Evolutionary conservation across 2,797 vertebrate species (phyloP).

Genomic region (Scolopax rusticola): DNA sequence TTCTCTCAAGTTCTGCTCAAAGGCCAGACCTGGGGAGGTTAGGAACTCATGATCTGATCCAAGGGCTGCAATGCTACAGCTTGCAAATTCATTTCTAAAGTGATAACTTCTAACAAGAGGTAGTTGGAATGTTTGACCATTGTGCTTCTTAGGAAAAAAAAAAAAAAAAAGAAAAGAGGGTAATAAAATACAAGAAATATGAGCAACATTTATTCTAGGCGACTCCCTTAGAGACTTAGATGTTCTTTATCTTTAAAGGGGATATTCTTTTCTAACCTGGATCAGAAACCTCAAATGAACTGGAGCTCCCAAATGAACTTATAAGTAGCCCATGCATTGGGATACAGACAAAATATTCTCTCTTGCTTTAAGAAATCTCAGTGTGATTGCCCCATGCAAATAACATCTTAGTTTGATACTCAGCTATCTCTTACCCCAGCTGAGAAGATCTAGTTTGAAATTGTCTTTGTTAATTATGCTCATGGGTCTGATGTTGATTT

Average conservation of each 20-base stretch:
- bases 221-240: conserved; percentile 29
- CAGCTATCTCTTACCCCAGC: background rate
- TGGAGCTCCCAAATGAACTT: background rate
- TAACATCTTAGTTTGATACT: background rate
- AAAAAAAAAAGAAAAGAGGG: background rate
- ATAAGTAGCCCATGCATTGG: background rate
- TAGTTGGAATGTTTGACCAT: conserved; percentile 56
- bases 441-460: background rate
- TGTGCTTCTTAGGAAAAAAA: background rate
- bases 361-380: background rate
- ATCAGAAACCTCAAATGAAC: background rate
- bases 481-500: background rate
- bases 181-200: conserved; percentile 40
- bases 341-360: conserved; percentile 12
- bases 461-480: background rate
- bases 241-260: conserved; percentile 19
- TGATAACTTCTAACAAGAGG: conserved; percentile 69
- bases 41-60: conserved; percentile 77
- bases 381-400: background rate
- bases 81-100: conserved; percentile 78
- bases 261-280: conserved; percentile 5
- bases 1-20: conserved; percentile 72
- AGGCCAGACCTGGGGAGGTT: conserved; percentile 71
- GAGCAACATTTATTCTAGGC: conserved; percentile 26
- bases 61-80: conserved; percentile 79